These are phyloP conservation scores for Glomeris maerens DNA, from an alignment of 1,140 invertebrate species.

Conservation along the genomic window DNA sequence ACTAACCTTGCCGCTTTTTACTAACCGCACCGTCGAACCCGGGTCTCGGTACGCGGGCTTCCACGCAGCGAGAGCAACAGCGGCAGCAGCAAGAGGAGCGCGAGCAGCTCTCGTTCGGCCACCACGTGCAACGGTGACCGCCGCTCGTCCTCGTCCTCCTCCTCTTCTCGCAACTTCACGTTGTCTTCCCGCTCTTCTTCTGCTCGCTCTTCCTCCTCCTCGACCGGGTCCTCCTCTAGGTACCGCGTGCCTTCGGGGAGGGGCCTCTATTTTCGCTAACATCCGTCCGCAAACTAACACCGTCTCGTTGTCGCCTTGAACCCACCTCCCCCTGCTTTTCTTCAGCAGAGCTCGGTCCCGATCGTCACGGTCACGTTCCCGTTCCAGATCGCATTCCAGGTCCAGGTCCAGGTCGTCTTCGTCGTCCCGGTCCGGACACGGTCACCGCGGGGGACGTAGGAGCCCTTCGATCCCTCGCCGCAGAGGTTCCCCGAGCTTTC, in stretches of 20 bases:
- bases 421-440: slow-evolving; percentile 41
- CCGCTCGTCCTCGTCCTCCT: slow-evolving; percentile 7
- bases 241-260: too few relatives aligned
- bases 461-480: slow-evolving; percentile 63
- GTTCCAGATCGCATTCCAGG: slow-evolving; percentile 10
- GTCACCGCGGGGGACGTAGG: slow-evolving; percentile 39
- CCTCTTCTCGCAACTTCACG: slow-evolving; percentile 9
- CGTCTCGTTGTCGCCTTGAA: too few relatives aligned
- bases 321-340: too few relatives aligned
- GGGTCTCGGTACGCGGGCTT: too few relatives aligned
- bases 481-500: slow-evolving; percentile 74
- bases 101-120: slow-evolving; percentile 9
- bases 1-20: too few relatives aligned
- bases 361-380: slow-evolving; percentile 17
- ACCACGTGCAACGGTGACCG: background rate
- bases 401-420: slow-evolving; percentile 15
- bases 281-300: background rate
- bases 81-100: slow-evolving; percentile 13
- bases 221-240: slow-evolving; percentile 3
- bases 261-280: slow-evolving; percentile 12
- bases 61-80: slow-evolving; percentile 12
- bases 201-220: background rate
- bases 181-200: background rate
- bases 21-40: too few relatives aligned
- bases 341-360: slow-evolving; percentile 11